Percentiles rank a stretch among this genome's conserved stretches.
Conservation (phyloP, 2,113 vertebrate genomes). For the Caretta caretta region DNA sequence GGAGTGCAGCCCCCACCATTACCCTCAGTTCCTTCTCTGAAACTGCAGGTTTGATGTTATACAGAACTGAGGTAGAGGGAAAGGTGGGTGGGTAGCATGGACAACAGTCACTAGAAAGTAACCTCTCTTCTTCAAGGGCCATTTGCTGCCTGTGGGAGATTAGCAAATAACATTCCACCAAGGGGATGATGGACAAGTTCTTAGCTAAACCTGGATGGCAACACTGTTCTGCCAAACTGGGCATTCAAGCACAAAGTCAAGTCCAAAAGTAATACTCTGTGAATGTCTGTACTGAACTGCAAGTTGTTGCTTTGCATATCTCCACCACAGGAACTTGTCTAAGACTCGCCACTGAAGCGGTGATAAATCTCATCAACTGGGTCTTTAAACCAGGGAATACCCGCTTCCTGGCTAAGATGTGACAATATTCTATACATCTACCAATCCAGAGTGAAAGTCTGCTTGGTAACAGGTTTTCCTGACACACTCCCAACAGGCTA, state of each 20-base stretch:
- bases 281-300: background rate
- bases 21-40: background rate
- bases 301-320: background rate
- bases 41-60: background rate
- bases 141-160: background rate
- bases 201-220: background rate
- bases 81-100: background rate
- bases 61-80: background rate
- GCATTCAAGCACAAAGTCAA: background rate
- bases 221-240: background rate
- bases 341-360: background rate
- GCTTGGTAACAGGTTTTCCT: background rate
- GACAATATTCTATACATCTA: background rate
- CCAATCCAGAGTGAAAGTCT: background rate
- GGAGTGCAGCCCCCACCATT: background rate
- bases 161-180: background rate
- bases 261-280: background rate
- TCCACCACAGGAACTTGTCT: background rate
- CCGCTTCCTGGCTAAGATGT: background rate
- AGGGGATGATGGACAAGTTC: background rate
- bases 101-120: background rate
- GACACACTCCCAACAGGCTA: background rate
- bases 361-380: background rate
- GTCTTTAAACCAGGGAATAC: background rate
- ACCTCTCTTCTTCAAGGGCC: background rate